Evolutionary conservation across 1,140 invertebrate species (phyloP).

Genomic region (Pseudomyrmex pallidus): DNA sequence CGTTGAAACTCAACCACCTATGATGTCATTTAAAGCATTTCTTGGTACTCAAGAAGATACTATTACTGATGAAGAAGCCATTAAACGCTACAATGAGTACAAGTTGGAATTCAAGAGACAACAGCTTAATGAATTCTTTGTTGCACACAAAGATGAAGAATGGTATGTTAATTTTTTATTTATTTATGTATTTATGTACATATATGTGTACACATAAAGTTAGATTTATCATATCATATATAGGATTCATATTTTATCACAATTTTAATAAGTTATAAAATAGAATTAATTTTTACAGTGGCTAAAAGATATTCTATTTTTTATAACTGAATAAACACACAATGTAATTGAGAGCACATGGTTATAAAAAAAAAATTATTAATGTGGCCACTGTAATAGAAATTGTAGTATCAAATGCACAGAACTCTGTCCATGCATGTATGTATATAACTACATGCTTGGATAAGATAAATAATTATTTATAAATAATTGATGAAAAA

Average conservation of each 20-base stretch:
- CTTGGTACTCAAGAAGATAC: conserved; percentile 98
- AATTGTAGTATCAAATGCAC: conserved; percentile 13
- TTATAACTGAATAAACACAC: not conserved
- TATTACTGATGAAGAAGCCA: conserved; percentile 98
- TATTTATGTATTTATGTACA: not conserved
- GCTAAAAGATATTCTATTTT: not conserved
- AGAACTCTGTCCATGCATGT: conserved; percentile 53
- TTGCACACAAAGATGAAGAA: conserved; percentile 99
- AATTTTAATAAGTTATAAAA: not conserved
- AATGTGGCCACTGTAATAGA: not conserved
- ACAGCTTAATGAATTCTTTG: conserved; percentile 99
- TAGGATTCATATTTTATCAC: conserved; percentile 3
- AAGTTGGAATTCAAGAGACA: conserved; percentile 98
- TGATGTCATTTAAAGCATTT: conserved; percentile 99
- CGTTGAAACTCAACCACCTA: conserved; percentile 93
- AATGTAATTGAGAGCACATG: not conserved
- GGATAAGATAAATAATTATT: conserved; percentile 38
- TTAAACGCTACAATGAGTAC: conserved; percentile 99
- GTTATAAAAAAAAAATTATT: conserved; percentile 55
- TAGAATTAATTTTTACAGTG: conserved; percentile 63
- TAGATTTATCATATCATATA: not conserved
- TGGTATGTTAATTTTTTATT: conserved; percentile 89
- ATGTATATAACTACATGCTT: conserved; percentile 36
- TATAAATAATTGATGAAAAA: conserved; percentile 68
- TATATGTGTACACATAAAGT: not conserved